These are phyloP conservation scores for Nipponia nippon DNA, from an alignment of 2,113 vertebrate genomes.

Conservation along the genomic window DNA sequence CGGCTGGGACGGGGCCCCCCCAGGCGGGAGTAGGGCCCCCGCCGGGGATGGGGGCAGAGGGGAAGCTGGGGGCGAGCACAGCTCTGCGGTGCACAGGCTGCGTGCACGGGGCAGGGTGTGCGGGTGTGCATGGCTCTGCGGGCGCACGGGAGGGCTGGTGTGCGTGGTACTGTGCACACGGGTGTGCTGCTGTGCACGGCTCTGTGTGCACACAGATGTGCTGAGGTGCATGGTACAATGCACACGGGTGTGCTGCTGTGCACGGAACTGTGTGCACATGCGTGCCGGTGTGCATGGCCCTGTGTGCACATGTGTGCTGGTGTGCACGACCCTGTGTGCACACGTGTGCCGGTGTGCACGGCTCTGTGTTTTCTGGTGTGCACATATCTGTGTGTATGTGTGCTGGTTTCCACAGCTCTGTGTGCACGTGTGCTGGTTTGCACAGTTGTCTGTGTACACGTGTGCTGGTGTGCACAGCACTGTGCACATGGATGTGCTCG, in stretches of 20 bases:
- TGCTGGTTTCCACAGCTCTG: too few relatives aligned
- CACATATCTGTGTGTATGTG: fast-evolving
- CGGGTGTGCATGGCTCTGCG: too few relatives aligned
- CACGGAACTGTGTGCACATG: too few relatives aligned
- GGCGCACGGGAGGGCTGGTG: fast-evolving
- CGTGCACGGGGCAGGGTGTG: too few relatives aligned
- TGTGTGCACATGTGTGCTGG: background rate
- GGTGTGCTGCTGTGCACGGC: fast-evolving
- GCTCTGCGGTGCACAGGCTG: background rate
- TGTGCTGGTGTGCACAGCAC: too few relatives aligned
- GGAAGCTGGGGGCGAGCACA: background rate
- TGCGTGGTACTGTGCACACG: fast-evolving
- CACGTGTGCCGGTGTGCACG: too few relatives aligned
- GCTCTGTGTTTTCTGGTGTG: too few relatives aligned
- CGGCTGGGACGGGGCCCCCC: background rate
- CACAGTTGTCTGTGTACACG: too few relatives aligned
- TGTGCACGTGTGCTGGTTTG: too few relatives aligned
- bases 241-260: too few relatives aligned
- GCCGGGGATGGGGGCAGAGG: fast-evolving
- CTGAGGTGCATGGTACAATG: background rate
- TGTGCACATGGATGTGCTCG: fast-evolving
- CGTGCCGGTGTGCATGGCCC: background rate
- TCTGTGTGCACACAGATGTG: fast-evolving
- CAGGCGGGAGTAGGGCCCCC: constrained; percentile 9
- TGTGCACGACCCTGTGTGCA: background rate